Evolutionary conservation across 2,113 vertebrate genomes (phyloP).

Genomic region (Peucedramus taeniatus): DNA sequence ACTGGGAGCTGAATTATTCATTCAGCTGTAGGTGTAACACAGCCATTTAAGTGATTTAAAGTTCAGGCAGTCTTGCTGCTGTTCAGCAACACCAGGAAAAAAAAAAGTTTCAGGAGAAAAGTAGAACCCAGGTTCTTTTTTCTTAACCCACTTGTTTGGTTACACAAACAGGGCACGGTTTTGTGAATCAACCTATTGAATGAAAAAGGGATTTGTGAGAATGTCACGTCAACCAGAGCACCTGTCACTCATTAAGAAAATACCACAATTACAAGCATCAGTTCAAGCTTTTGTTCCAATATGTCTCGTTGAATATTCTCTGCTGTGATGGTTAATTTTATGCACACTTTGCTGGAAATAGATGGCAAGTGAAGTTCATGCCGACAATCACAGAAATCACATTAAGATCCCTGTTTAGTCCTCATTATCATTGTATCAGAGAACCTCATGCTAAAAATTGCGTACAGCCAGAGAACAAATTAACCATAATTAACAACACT

Average conservation of each 20-base stretch:
- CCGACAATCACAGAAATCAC: slow-evolving; percentile 30
- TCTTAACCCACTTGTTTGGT: slow-evolving; percentile 17
- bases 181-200: slow-evolving; percentile 43
- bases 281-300: slow-evolving; percentile 39
- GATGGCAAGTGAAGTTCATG: slow-evolving; percentile 15
- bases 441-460: slow-evolving; percentile 38
- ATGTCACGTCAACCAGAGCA: slow-evolving; percentile 7
- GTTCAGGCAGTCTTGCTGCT: slow-evolving; percentile 22
- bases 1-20: slow-evolving; percentile 63
- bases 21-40: slow-evolving; percentile 61
- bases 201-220: background rate
- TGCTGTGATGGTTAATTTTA: slow-evolving; percentile 21
- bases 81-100: background rate
- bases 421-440: slow-evolving; percentile 51
- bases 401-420: slow-evolving; percentile 28
- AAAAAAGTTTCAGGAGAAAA: slow-evolving; percentile 32
- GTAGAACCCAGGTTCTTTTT: background rate
- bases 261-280: background rate
- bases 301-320: background rate
- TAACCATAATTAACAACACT: slow-evolving; percentile 51
- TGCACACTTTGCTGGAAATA: slow-evolving; percentile 33
- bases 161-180: background rate
- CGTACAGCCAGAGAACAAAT: slow-evolving; percentile 46
- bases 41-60: slow-evolving; percentile 53
- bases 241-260: slow-evolving; percentile 44